Conservation (phyloP, 2,113 vertebrate species). For the Thinocorus orbignyianus region DNA sequence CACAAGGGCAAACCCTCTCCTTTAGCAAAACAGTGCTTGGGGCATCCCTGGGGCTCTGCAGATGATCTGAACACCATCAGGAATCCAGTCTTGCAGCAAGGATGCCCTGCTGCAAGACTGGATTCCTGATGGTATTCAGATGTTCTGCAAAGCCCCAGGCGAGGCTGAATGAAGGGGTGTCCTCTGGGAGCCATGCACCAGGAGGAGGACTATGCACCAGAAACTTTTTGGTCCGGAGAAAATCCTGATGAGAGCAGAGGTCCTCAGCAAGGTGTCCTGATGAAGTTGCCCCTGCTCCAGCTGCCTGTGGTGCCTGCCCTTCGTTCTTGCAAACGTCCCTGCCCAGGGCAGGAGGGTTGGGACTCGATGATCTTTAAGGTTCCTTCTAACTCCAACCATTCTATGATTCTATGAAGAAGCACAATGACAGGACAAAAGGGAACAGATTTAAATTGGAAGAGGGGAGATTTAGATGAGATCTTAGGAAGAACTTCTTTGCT, state of each 20-base stretch:
- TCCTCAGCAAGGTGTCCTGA: accelerated
- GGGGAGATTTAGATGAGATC: no score
- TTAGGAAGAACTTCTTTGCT: no score
- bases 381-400: no score
- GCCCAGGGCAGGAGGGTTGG: no score
- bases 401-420: no score
- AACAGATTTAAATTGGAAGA: no score
- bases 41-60: background rate
- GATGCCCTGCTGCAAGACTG: background rate
- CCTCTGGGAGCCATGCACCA: accelerated
- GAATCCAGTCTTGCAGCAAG: no score
- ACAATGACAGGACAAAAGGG: no score
- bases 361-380: no score
- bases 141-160: accelerated
- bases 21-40: background rate
- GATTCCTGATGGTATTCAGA: accelerated
- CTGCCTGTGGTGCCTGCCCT: accelerated
- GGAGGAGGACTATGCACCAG: background rate
- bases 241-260: background rate
- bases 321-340: background rate
- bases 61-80: no score
- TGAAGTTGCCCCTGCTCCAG: background rate
- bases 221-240: background rate
- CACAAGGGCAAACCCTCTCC: background rate
- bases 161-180: background rate